These are phyloP conservation scores for Oryzias javanicus DNA, from an alignment of 2,113 vertebrate genomes.

Conservation along the genomic window DNA sequence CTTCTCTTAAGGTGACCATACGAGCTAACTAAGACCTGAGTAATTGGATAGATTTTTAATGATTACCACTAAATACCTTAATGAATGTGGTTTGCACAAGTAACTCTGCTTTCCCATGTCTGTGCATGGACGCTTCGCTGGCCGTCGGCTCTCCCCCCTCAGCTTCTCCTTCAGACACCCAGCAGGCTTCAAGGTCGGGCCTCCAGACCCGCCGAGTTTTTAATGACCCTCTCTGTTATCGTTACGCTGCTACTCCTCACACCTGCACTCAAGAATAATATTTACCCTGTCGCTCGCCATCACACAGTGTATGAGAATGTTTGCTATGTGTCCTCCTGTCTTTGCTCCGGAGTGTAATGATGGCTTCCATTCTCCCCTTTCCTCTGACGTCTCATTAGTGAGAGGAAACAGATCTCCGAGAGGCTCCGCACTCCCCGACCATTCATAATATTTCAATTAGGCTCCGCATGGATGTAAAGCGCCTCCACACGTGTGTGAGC, in stretches of 20 bases:
- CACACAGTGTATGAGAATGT: constrained; percentile 11
- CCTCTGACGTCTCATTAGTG: constrained; percentile 30
- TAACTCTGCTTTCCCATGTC: constrained; percentile 34
- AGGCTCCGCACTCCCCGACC: constrained; percentile 34
- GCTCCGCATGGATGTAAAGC: constrained; percentile 28
- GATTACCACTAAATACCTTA: constrained; percentile 22
- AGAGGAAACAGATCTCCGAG: constrained; percentile 32
- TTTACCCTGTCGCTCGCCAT: constrained; percentile 61
- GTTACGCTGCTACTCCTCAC: constrained; percentile 53
- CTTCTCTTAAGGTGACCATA: no score
- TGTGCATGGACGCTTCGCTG: constrained; percentile 54
- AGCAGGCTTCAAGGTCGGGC: constrained; percentile 15
- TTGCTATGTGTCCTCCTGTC: constrained; percentile 23
- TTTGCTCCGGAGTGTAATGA: constrained; percentile 37
- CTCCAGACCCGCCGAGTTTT: constrained; percentile 12
- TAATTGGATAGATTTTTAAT: neutral
- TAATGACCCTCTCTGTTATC: constrained; percentile 60
- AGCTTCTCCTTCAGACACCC: constrained; percentile 12
- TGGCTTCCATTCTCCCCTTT: constrained; percentile 37
- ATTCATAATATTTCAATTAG: constrained; percentile 46
- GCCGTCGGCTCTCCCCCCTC: constrained; percentile 25
- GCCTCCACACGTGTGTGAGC: neutral
- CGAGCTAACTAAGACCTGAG: no score
- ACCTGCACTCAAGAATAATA: constrained; percentile 65
- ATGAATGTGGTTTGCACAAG: constrained; percentile 44